A percentile compares a stretch with the other conserved stretches of the same genome.
phyloP scores from a whole-genome alignment of 1,140 invertebrate genomes.

The Acromyrmex echinatior region DNA sequence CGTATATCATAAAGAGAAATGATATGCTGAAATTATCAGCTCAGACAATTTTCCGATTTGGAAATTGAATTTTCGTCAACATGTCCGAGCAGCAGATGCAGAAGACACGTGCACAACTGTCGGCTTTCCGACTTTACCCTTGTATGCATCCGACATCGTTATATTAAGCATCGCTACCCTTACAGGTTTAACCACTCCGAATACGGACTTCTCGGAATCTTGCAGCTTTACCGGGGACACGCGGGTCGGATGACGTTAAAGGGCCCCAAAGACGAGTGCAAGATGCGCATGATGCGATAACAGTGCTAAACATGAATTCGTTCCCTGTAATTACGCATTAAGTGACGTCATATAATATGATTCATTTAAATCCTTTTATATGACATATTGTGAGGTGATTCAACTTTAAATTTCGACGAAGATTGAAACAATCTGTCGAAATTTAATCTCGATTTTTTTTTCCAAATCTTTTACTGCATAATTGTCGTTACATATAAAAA shows the following conservation, averaged over 20 bases:
- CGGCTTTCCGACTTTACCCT: conserved; percentile 51
- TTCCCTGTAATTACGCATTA: neutral
- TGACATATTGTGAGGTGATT: conserved; percentile 6
- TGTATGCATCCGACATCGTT: conserved; percentile 59
- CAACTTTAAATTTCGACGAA: neutral
- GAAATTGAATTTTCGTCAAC: conserved; percentile 21
- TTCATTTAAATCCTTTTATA: conserved; percentile 21
- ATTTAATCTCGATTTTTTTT: neutral
- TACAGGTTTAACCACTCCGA: conserved; percentile 68
- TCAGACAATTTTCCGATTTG: neutral
- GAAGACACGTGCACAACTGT: conserved; percentile 11
- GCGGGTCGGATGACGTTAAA: conserved; percentile 39
- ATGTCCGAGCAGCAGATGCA: neutral
- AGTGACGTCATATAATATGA: conserved; percentile 3
- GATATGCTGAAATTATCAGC: neutral
- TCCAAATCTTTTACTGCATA: neutral
- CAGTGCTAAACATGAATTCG: neutral
- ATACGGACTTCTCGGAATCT: conserved; percentile 74
- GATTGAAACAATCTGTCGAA: neutral
- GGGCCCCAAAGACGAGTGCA: neutral
- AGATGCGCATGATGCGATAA: conserved; percentile 45
- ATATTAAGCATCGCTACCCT: conserved; percentile 72
- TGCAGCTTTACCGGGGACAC: conserved; percentile 8
- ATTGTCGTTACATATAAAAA: neutral
- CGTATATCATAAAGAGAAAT: neutral